A percentile compares a stretch with the other conserved stretches of the same genome.
Conservation (phyloP, 2,797 vertebrate species). For the Ctenopoma kingsleyae region DNA sequence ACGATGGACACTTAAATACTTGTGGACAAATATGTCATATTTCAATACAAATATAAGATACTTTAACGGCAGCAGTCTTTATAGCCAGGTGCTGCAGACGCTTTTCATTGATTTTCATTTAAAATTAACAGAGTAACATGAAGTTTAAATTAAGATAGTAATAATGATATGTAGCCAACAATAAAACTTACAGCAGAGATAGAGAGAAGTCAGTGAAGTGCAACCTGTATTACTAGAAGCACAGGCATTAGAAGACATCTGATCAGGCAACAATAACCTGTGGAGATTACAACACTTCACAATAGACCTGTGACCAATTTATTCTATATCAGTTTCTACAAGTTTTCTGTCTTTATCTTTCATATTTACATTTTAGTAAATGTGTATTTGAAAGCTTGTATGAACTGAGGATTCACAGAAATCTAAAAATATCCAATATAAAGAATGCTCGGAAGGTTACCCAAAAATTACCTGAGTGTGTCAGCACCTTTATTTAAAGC, state of each 20-base stretch:
- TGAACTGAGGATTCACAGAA: neutral
- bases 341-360: slow-evolving; percentile 4
- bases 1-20: neutral
- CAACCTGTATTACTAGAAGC: neutral
- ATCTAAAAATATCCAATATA: neutral
- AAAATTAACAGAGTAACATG: no score
- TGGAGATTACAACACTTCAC: no score
- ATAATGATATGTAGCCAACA: no score
- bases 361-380: neutral
- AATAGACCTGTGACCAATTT: slow-evolving; percentile 2
- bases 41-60: no score
- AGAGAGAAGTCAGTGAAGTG: neutral
- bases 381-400: neutral
- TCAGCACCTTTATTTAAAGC: slow-evolving; percentile 40
- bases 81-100: no score
- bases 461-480: slow-evolving; percentile 1
- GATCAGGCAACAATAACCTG: neutral
- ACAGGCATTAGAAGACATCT: neutral
- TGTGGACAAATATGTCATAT: neutral
- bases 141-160: no score
- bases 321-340: neutral
- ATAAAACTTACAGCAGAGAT: neutral
- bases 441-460: slow-evolving; percentile 1
- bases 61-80: no score
- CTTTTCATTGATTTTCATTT: no score